Conservation (phyloP, 2,113 vertebrate genomes). For the Cavia aperea region DNA sequence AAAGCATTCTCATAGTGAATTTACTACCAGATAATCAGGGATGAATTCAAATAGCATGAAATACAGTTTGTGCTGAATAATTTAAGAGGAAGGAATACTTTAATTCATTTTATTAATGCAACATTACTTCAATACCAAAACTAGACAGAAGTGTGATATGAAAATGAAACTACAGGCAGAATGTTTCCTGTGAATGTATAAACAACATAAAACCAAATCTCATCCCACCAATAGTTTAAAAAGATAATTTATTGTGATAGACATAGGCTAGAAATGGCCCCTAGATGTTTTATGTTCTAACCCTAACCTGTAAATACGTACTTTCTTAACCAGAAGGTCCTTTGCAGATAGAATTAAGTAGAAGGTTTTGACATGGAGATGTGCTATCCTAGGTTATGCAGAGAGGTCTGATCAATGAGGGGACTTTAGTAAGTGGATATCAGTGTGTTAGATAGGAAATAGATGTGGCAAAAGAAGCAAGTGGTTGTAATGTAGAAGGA, state of each 20-base stretch:
- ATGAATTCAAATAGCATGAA: background rate
- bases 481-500: background rate
- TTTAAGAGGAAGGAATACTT: background rate
- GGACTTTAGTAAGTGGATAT: background rate
- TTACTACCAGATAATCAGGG: background rate
- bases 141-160: background rate
- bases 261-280: background rate
- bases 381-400: background rate
- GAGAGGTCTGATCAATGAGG: background rate
- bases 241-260: background rate
- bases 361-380: background rate
- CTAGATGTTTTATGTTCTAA: background rate
- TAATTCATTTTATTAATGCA: background rate
- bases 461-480: background rate
- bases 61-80: background rate
- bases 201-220: background rate
- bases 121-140: background rate
- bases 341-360: background rate
- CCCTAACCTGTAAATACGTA: background rate
- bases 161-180: background rate
- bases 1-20: background rate
- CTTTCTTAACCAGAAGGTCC: background rate
- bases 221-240: background rate
- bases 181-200: background rate
- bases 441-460: background rate